Evolutionary conservation across 2,113 vertebrate genomes (phyloP), one percentile per base, ranked within the genome.

Genomic region (Esox niger): DNA sequence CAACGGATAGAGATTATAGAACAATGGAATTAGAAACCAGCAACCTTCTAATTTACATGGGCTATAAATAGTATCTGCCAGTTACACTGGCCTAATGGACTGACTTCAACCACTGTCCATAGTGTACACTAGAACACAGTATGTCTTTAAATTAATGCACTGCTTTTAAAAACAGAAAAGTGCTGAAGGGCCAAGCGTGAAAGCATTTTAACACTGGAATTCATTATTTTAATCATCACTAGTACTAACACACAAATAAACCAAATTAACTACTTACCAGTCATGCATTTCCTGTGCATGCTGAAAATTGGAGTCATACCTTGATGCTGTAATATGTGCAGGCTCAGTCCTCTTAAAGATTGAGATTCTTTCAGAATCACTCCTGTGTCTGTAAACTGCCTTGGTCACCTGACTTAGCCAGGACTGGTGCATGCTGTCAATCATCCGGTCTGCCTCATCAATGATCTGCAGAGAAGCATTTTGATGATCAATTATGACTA

Each of bases 381-480:
- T 57, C 49, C 76, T 70, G 0, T 65, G 32, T n/a, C 59, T 79
- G 84, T 91, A 93, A 2, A 91, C 94, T 0, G 93, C 95, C 15
- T 77, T 94, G 63, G 90, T 84, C 35, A 97, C 93, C 29, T 94
- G 92, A 11, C 85, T 90, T 66, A 99, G 92, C 91, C 97, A 99
- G 15, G 93, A 91, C 86, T 99, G 96, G 78, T 96, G 94, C 95
- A 97, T 96, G 82, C 93, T 93, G 89, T 99, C 97, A 0, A 98
- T 92, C 97, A 99, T 98, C 29, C 94, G 91, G 82, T 99, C 97
- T 0, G 96, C 97, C 84, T 99, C 97, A 2, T 99, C 97, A 8
- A 99, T 80, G 0, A 99, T 81, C 97, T 99, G 71, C 11, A 49
- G 49, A 56, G 31, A 33, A 11, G 54, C 13, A 33, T 38, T 32